Conservation (phyloP, 1,140 invertebrate species). For the Physella acuta region DNA sequence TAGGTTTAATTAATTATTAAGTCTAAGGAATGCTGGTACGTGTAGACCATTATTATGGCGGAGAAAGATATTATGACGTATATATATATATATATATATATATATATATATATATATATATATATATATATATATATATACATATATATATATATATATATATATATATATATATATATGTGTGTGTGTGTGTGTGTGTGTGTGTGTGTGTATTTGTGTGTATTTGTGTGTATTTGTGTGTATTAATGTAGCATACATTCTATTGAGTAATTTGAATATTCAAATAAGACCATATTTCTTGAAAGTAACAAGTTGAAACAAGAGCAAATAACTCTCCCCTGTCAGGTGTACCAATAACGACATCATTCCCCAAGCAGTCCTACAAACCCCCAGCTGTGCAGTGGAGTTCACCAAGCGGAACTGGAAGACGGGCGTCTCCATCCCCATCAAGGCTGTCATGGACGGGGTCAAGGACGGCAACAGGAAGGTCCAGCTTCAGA, state of each 20-base stretch:
- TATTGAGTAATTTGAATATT: no score
- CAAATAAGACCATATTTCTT: no score
- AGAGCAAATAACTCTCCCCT: no score
- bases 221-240: no score
- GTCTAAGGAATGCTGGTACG: no score
- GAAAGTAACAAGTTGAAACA: no score
- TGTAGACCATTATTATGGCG: no score
- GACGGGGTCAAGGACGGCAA: conserved; percentile 35
- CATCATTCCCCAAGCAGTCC: conserved; percentile 32
- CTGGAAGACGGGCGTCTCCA: conserved; percentile 32
- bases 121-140: conserved; percentile 13
- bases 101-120: conserved; percentile 19
- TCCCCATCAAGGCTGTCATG: conserved; percentile 37
- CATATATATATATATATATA: conserved; percentile 3
- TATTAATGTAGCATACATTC: not conserved
- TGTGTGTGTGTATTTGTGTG: no score
- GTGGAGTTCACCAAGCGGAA: conserved; percentile 24
- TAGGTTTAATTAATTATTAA: no score
- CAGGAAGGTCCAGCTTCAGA: conserved; percentile 14
- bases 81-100: conserved; percentile 13
- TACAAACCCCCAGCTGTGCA: conserved; percentile 34
- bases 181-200: not conserved
- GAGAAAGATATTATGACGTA: not conserved
- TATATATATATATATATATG: conserved; percentile 9
- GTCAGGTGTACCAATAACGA: conserved; percentile 19